Evolutionary conservation across 2,888 invertebrate genomes (phyloP), one percentile per base, ranked within the genome.

Genomic region (Ichneumon xanthorius): DNA sequence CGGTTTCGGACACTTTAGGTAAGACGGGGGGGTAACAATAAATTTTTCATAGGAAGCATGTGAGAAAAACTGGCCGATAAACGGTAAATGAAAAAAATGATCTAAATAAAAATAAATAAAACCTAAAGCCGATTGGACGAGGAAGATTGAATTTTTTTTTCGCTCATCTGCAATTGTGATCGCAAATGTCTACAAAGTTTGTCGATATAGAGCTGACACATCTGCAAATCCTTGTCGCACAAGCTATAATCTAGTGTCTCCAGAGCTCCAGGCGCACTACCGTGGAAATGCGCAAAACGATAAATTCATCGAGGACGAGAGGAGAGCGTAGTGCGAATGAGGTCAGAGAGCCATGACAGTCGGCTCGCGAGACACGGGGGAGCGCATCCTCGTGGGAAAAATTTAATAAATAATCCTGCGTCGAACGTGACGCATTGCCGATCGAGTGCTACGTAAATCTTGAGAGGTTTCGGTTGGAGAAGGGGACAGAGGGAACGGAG

Each of bases 381-480:
- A 4, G 63, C 22, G 45, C 40, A 50, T 75, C 79, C 85, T 85
- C 82, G 63, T 61, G 82, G 82, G 85, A 82, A 85, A 85, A 82
- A 82, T 82, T 82, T 79, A 85, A 85, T 85, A 85, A 85, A 85
- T 85, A 85, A 85, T 81, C 81, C 84, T 75, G 78, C 81, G 85
- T 81, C 85, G 85, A 85, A 85, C 78, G 85, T 85, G 85, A 85
- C 73, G 85, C 85, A 85, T 85, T 70, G 73, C 81, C 85, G 78
- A 63, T 75, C 45, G 73, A 48, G 48, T 72, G 78, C 45, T 85
- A 85, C 81, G 78, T 85, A 81, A 85, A 85, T 85, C 85, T 85
- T 85, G 61, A 55, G 77, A 48, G 61, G 33, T 30, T 63, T 63
- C 22, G 77, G 40, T 71, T 53, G 53, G 19, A 61, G 45, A 53